Evolutionary conservation across 2,113 vertebrate genomes (phyloP).

Genomic region (Neoarius graeffei): DNA sequence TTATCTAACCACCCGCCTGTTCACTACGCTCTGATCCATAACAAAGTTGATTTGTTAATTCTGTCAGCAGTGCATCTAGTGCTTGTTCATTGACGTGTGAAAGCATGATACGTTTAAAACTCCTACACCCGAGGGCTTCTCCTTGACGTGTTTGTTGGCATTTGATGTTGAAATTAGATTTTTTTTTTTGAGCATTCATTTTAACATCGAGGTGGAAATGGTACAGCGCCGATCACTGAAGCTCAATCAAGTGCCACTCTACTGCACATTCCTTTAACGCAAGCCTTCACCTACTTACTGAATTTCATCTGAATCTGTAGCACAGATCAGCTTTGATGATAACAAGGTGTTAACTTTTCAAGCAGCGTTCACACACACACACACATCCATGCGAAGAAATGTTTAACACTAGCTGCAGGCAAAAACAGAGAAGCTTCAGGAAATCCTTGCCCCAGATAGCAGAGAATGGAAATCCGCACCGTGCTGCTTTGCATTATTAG

Average conservation of each 20-base stretch:
- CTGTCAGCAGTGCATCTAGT: not conserved
- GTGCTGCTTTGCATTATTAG: not conserved
- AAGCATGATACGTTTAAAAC: conserved; percentile 2
- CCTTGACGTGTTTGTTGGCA: conserved; percentile 20
- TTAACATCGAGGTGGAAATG: not conserved
- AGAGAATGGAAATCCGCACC: not conserved
- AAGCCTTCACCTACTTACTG: not conserved
- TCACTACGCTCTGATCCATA: not conserved
- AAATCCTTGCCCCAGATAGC: not conserved
- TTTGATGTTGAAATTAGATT: not conserved
- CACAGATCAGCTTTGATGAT: not conserved
- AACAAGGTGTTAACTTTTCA: not conserved
- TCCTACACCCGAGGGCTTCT: not conserved
- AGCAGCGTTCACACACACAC: not conserved
- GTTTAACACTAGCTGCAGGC: not conserved
- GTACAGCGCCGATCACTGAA: conserved; percentile 18
- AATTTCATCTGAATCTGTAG: not conserved
- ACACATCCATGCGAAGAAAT: not conserved
- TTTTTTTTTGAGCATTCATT: not conserved
- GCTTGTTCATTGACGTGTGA: not conserved
- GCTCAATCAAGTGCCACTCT: not conserved
- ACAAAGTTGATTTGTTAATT: conserved; percentile 9
- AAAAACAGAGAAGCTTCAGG: not conserved
- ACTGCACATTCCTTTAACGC: not conserved
- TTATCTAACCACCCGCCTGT: not conserved